Conservation (phyloP, 2,113 vertebrate species). For the Dascyllus trimaculatus region DNA sequence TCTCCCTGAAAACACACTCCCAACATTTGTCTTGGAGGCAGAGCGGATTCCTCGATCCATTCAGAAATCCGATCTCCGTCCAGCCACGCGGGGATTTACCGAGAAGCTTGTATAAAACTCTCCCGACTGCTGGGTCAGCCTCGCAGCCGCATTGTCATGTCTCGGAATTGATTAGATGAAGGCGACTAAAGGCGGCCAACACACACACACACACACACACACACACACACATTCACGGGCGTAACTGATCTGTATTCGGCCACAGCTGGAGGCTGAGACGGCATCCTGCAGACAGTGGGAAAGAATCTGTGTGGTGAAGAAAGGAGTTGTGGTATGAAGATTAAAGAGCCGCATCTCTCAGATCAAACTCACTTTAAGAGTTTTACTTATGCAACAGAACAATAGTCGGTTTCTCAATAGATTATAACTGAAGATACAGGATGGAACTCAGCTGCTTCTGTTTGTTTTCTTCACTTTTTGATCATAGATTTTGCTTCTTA, state of each 20-base stretch:
- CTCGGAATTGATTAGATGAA: slow-evolving; percentile 1
- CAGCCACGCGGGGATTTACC: background rate
- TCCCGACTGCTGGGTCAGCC: background rate
- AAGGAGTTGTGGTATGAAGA: too few relatives aligned
- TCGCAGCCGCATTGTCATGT: background rate
- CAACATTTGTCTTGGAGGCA: slow-evolving; percentile 21
- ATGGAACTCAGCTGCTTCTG: too few relatives aligned
- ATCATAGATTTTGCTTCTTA: too few relatives aligned
- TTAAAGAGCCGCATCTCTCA: too few relatives aligned
- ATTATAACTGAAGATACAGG: too few relatives aligned
- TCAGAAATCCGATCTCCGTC: slow-evolving; percentile 17
- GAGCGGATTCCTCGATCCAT: slow-evolving; percentile 4
- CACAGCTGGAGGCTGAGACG: slow-evolving; percentile 8
- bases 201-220: background rate
- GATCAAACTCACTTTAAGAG: too few relatives aligned
- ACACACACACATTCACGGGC: background rate
- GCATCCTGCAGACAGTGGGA: slow-evolving; percentile 11
- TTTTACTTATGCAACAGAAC: too few relatives aligned
- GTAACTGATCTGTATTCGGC: slow-evolving; percentile 25
- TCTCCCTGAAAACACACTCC: slow-evolving; percentile 14
- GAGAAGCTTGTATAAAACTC: background rate
- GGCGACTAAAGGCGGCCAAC: background rate
- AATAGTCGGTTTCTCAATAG: too few relatives aligned
- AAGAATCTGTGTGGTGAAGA: background rate
- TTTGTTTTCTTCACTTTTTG: too few relatives aligned